Percentiles rank a stretch among this genome's conserved stretches.
phyloP scores from a whole-genome alignment of 2,113 vertebrate genomes.

The Mustelus asterias region DNA sequence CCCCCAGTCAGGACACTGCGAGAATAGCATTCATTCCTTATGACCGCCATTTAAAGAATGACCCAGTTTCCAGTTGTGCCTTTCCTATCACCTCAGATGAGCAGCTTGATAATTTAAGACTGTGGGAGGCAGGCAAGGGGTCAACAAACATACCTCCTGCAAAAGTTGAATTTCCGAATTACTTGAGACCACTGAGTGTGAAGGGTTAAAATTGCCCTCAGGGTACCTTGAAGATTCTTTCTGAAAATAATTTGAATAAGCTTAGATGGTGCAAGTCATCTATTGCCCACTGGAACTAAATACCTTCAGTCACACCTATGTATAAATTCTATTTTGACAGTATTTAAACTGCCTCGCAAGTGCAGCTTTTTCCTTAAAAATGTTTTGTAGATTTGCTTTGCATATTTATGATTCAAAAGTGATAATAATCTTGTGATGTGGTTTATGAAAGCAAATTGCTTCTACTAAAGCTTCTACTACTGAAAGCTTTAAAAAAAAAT shows the following conservation, averaged over 20 bases:
- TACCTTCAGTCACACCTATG: too few species aligned
- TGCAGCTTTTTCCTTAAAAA: neutral
- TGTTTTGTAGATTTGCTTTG: neutral
- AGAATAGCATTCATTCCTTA: neutral
- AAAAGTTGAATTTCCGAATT: neutral
- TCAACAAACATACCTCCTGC: neutral
- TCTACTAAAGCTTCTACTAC: too few species aligned
- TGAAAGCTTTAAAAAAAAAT: too few species aligned
- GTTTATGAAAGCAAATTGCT: neutral
- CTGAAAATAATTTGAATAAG: neutral
- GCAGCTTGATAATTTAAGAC: neutral
- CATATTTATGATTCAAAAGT: neutral
- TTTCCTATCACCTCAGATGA: too few species aligned
- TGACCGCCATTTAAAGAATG: neutral
- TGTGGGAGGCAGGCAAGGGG: neutral
- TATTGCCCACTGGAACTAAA: neutral
- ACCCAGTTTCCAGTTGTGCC: neutral
- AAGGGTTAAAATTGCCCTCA: neutral
- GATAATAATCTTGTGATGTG: neutral
- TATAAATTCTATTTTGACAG: neutral
- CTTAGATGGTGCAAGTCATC: neutral
- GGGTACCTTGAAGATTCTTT: neutral
- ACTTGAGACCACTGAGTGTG: neutral
- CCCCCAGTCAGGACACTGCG: neutral
- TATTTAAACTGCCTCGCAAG: neutral